phyloP scores from a whole-genome alignment of 2,113 vertebrate species.

The Pterocles burchelli region DNA sequence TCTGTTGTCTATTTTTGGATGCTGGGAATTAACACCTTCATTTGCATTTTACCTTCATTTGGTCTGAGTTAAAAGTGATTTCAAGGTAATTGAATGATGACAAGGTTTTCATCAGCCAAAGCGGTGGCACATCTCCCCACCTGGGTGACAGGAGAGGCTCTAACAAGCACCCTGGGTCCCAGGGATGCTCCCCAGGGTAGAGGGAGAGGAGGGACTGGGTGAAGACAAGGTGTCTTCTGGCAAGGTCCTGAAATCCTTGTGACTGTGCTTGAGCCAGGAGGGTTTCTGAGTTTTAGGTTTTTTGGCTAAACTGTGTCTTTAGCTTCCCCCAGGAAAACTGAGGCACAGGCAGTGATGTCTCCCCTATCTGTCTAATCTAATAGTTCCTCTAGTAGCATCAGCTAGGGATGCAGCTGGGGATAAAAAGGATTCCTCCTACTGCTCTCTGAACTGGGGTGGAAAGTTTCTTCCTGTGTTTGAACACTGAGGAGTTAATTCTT shows the following conservation, averaged over 20 bases:
- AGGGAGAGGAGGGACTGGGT: neutral
- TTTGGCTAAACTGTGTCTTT: neutral
- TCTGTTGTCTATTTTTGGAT: neutral
- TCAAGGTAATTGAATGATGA: neutral
- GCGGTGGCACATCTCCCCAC: neutral
- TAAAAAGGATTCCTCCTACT: neutral
- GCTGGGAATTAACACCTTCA: slow-evolving; percentile 13
- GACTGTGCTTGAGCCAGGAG: neutral
- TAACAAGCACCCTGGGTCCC: neutral
- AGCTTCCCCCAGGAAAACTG: neutral
- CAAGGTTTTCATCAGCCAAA: neutral
- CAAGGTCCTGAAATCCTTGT: neutral
- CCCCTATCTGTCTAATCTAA: neutral
- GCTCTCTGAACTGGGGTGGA: neutral
- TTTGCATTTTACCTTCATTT: neutral
- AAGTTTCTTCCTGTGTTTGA: neutral
- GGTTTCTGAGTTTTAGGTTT: neutral
- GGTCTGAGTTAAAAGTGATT: neutral
- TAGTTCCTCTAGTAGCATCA: neutral
- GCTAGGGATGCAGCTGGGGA: neutral
- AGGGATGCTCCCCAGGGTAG: neutral
- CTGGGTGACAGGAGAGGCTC: neutral
- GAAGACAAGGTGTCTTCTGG: neutral
- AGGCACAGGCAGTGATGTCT: neutral
- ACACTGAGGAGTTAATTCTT: neutral